Conservation (phyloP, 1,140 invertebrate genomes). For the Monomorium pharaonis region DNA sequence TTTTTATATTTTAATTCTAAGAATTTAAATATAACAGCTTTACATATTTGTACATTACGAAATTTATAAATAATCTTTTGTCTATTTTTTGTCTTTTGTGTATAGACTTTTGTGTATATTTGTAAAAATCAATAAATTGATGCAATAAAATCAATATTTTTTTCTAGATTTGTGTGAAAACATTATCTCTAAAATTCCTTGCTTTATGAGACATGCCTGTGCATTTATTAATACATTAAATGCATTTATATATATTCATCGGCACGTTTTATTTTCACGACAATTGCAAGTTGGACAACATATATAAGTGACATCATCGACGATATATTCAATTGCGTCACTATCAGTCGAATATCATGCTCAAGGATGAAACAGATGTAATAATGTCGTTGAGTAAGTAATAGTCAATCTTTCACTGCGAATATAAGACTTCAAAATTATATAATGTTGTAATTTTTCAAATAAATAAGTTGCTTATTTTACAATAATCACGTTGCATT, state of each 20-base stretch:
- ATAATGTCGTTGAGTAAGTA: neutral
- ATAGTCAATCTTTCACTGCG: neutral
- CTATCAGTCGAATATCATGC: conserved; percentile 18
- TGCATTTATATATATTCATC: neutral
- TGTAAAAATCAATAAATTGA: neutral
- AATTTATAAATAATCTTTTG: neutral
- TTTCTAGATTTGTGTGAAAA: neutral
- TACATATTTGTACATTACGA: neutral
- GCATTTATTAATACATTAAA: neutral
- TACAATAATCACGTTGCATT: conserved; percentile 5
- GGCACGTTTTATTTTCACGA: conserved; percentile 1
- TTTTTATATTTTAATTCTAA: neutral
- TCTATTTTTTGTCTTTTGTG: neutral
- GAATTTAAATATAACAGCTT: neutral
- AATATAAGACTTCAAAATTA: neutral
- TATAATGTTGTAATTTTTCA: neutral
- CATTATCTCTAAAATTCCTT: neutral
- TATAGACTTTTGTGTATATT: neutral
- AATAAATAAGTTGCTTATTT: neutral
- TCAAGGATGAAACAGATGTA: conserved; percentile 39
- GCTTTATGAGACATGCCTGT: neutral
- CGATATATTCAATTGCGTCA: conserved; percentile 49
- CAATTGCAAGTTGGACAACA: conserved; percentile 21
- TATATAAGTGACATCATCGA: conserved; percentile 24
- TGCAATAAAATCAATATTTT: neutral